Evolutionary conservation across 2,888 invertebrate genomes (phyloP).

Genomic region (Tetanocera ferruginea): DNA sequence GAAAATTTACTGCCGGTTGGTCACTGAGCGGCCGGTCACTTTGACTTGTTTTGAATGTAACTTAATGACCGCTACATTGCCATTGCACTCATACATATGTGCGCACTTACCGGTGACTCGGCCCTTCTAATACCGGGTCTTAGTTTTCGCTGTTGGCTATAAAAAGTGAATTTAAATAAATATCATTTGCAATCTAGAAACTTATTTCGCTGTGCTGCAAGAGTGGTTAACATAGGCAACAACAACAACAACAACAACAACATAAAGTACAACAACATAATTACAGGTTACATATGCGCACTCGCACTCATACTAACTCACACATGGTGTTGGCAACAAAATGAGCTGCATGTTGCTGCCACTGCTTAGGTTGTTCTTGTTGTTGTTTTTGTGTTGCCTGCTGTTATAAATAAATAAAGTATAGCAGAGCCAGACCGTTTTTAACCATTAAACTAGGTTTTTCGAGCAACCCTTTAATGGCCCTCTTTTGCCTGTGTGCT

Average conservation of each 20-base stretch:
- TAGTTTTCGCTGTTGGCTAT: background rate
- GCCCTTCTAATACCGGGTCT: background rate
- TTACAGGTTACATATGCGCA: conserved; percentile 35
- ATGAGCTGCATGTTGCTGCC: conserved; percentile 3
- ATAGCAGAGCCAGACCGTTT: too few relatives aligned
- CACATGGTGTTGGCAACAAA: conserved; percentile 25
- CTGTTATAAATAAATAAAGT: too few relatives aligned
- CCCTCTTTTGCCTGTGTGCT: too few relatives aligned
- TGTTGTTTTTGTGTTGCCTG: background rate
- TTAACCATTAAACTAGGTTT: too few relatives aligned
- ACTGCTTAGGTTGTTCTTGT: background rate
- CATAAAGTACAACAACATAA: conserved; percentile 34
- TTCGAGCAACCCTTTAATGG: too few relatives aligned
- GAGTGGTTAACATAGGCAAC: background rate
- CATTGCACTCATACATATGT: too few relatives aligned
- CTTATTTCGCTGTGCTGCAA: conserved; percentile 34
- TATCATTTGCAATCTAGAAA: conserved; percentile 43
- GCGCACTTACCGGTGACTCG: too few relatives aligned
- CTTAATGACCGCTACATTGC: too few relatives aligned
- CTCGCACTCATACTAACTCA: background rate
- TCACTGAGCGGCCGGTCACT: too few relatives aligned
- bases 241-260: conserved; percentile 14
- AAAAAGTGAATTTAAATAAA: conserved; percentile 38
- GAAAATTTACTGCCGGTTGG: too few relatives aligned
- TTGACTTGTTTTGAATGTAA: too few relatives aligned